phyloP scores from a whole-genome alignment of 2,888 invertebrate species.

The Stegana nigrithorax region DNA sequence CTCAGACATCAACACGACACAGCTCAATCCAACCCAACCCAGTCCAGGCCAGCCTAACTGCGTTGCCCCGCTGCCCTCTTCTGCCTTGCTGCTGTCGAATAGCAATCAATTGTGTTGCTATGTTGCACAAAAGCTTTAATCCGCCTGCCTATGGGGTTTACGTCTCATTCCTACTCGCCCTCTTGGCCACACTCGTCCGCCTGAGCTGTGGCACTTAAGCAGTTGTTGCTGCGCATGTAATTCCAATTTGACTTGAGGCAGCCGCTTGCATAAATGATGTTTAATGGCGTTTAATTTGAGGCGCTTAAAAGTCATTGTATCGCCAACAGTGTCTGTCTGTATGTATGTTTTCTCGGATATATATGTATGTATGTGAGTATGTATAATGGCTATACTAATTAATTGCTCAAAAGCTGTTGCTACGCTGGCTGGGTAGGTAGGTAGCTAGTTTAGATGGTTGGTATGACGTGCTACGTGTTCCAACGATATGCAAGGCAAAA shows the following conservation, averaged over 20 bases:
- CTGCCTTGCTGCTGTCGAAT: slow-evolving; percentile 10
- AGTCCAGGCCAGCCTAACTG: too few relatives aligned
- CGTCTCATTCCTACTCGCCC: not conserved
- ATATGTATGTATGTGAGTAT: not conserved
- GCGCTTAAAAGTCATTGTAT: slow-evolving; percentile 21
- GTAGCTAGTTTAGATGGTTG: too few relatives aligned
- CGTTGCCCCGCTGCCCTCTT: too few relatives aligned
- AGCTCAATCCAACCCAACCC: too few relatives aligned
- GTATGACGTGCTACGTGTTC: too few relatives aligned
- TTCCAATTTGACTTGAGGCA: slow-evolving; percentile 52
- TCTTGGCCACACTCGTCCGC: not conserved
- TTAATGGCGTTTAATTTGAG: slow-evolving; percentile 53
- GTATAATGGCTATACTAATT: not conserved
- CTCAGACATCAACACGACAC: too few relatives aligned
- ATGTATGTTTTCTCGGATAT: not conserved
- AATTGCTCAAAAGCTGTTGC: not conserved
- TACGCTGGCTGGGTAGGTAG: not conserved
- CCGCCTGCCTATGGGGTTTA: not conserved
- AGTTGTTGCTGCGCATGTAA: slow-evolving; percentile 24
- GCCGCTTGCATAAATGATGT: slow-evolving; percentile 42
- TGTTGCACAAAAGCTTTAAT: not conserved
- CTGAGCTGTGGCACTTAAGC: too few relatives aligned
- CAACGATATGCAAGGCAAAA: too few relatives aligned
- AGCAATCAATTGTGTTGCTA: slow-evolving; percentile 15
- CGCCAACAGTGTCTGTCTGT: not conserved